Evolutionary conservation across 2,888 invertebrate species (phyloP).

Genomic region (Caenorhabditis macrosperma): DNA sequence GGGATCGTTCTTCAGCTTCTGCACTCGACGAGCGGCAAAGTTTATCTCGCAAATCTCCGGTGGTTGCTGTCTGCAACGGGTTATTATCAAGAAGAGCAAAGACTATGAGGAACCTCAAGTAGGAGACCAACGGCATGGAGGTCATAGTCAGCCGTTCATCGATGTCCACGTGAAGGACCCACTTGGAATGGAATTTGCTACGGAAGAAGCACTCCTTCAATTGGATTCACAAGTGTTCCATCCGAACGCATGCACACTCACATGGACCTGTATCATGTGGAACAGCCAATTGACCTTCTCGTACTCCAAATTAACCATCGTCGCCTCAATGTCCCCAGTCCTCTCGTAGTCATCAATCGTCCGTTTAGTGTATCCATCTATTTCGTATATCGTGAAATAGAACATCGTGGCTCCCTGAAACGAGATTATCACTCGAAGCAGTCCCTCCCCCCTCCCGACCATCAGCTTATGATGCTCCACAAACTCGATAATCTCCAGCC

Average conservation of each 20-base stretch:
- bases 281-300: constrained; percentile 26
- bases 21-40: constrained; percentile 30
- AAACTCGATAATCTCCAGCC: constrained; percentile 39
- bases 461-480: constrained; percentile 35
- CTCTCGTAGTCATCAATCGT: constrained; percentile 31
- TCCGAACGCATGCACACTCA: not conserved
- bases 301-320: constrained; percentile 27
- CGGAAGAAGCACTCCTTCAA: constrained; percentile 42
- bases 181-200: constrained; percentile 42
- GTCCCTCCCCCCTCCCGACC: not conserved
- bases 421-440: not conserved
- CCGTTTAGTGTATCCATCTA: constrained; percentile 25
- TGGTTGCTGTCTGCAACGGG: not conserved
- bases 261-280: constrained; percentile 46
- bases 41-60: constrained; percentile 25
- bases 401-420: constrained; percentile 20
- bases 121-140: constrained; percentile 20
- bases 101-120: constrained; percentile 2
- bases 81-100: not conserved
- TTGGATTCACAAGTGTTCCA: not conserved
- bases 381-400: constrained; percentile 33
- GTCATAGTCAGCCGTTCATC: constrained; percentile 41
- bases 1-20: constrained; percentile 4
- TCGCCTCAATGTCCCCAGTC: constrained; percentile 21
- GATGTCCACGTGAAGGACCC: constrained; percentile 36